Evolutionary conservation across 2,113 vertebrate species (phyloP).

Genomic region (Neomonachus schauinslandi): DNA sequence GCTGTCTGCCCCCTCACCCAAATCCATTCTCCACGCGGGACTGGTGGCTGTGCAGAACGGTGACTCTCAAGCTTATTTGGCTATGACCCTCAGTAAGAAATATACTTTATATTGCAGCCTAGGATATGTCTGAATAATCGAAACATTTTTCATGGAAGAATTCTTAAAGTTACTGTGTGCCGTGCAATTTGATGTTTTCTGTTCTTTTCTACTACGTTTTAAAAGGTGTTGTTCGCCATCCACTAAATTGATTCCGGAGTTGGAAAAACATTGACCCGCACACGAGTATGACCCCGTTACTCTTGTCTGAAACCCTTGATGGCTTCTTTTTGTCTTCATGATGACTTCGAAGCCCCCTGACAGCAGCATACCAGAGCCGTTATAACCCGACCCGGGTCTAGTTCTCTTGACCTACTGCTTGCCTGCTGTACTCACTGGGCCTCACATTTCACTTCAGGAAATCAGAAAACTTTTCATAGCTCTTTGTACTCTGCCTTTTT

Average conservation of each 20-base stretch:
- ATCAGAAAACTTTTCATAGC: neutral
- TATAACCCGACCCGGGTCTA: neutral
- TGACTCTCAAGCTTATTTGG: neutral
- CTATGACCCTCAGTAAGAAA: neutral
- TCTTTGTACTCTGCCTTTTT: neutral
- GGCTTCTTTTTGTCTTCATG: neutral
- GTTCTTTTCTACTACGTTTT: neutral
- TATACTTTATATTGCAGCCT: neutral
- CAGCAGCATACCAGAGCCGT: neutral
- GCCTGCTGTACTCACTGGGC: neutral
- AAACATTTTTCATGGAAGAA: neutral
- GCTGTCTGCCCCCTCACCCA: neutral
- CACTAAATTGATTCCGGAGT: neutral
- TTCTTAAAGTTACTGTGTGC: neutral
- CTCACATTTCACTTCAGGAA: neutral
- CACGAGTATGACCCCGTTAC: neutral
- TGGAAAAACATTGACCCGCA: neutral
- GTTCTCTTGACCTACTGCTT: neutral
- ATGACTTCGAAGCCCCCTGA: neutral
- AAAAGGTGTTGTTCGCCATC: neutral
- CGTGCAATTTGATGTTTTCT: neutral
- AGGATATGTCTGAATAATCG: neutral
- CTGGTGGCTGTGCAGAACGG: neutral
- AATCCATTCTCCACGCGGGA: neutral
- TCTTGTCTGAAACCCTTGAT: neutral